These are phyloP conservation scores for Hybognathus amarus DNA, from an alignment of 2,797 vertebrate genomes.

Conservation along the genomic window DNA sequence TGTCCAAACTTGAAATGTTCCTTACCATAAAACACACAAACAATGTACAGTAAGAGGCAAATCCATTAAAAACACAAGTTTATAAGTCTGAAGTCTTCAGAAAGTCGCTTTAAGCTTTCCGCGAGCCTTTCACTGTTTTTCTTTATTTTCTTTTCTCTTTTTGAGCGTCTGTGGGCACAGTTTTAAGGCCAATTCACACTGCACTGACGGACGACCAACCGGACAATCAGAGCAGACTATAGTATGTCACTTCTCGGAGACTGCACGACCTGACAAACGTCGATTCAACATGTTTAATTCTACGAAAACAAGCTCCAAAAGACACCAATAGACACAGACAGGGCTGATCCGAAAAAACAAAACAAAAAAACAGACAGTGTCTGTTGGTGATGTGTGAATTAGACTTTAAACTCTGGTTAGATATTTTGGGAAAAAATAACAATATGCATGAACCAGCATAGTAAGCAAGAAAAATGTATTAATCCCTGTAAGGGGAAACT, in stretches of 20 bases:
- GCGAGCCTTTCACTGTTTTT: too few species aligned
- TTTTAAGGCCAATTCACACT: neutral
- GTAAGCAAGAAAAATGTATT: too few species aligned
- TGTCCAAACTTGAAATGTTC: slow-evolving; percentile 19
- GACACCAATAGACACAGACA: neutral
- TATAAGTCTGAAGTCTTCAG: neutral
- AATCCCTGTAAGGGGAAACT: too few species aligned
- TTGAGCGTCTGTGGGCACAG: neutral
- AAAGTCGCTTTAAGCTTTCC: neutral
- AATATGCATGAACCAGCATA: neutral
- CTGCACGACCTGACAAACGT: neutral
- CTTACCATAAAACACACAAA: neutral
- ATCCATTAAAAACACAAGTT: neutral
- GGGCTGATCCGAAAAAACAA: neutral
- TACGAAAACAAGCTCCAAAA: neutral
- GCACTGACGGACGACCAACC: neutral
- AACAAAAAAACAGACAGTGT: too few species aligned
- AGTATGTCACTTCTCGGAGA: neutral
- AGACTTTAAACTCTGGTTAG: neutral
- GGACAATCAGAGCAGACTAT: neutral
- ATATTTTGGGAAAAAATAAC: neutral
- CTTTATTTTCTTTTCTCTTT: too few species aligned
- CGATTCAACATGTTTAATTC: neutral
- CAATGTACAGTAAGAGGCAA: neutral
- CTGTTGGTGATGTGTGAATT: neutral